phyloP scores from a whole-genome alignment of 1,140 invertebrate genomes.

The Kradibia gibbosae region DNA sequence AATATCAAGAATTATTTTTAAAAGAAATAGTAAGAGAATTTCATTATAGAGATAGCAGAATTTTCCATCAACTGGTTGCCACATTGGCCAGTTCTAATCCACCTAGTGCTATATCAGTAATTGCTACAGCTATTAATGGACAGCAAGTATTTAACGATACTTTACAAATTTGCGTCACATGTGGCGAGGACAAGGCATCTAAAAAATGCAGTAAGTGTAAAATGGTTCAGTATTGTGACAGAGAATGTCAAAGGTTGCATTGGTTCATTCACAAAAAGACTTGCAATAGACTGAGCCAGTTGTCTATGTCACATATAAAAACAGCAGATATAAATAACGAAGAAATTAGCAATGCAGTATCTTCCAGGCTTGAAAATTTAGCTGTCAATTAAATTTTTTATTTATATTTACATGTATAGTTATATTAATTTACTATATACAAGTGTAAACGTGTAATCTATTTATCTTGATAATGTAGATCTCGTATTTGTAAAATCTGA shows the following conservation, averaged over 20 bases:
- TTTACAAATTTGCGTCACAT: slow-evolving; percentile 85
- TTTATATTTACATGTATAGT: slow-evolving; percentile 38
- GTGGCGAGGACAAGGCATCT: slow-evolving; percentile 88
- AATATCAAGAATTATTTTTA: slow-evolving; percentile 87
- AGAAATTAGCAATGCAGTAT: slow-evolving; percentile 61
- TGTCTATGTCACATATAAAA: slow-evolving; percentile 51
- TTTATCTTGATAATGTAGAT: slow-evolving; percentile 21
- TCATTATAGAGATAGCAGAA: slow-evolving; percentile 87
- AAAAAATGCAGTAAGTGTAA: slow-evolving; percentile 98
- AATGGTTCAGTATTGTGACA: slow-evolving; percentile 93
- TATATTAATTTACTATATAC: slow-evolving; percentile 18
- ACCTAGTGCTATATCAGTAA: slow-evolving; percentile 80
- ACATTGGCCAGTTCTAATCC: slow-evolving; percentile 81
- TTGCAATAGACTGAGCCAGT: slow-evolving; percentile 74
- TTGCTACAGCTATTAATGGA: slow-evolving; percentile 92
- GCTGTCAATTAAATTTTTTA: slow-evolving; percentile 61
- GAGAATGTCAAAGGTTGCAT: slow-evolving; percentile 94
- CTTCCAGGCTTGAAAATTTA: slow-evolving; percentile 63
- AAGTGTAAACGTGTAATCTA: slow-evolving; percentile 26
- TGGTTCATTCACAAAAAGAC: slow-evolving; percentile 97
- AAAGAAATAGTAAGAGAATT: slow-evolving; percentile 90
- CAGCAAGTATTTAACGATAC: slow-evolving; percentile 83
- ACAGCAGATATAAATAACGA: slow-evolving; percentile 62
- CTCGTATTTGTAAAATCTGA: slow-evolving; percentile 17
- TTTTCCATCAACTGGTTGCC: slow-evolving; percentile 88